Evolutionary conservation across 2,113 vertebrate species (phyloP), one percentile per base, ranked within the genome.

Genomic region (Rhombomys opimus): DNA sequence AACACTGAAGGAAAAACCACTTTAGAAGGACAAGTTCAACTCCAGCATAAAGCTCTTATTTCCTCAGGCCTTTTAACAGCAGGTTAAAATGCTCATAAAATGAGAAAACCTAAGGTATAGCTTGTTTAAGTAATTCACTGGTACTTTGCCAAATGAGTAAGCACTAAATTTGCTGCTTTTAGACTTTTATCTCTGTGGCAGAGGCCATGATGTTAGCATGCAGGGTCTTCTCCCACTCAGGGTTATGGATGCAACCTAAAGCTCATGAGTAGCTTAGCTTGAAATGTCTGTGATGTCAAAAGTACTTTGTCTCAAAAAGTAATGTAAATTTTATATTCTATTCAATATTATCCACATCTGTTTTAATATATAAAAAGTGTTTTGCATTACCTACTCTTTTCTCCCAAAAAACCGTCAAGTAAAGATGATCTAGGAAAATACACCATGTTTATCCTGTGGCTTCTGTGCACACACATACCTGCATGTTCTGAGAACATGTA

Each of bases 291-390:
- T 90, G 67, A 65, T 94, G 93, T 96, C 90, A 80, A 88, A 93
- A 78, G 35, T 91, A 86, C 90, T 95, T 80, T 97, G 94, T 97
- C 86, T 96, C 61, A 82, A 93, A 93, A 96, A 97, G 85, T 89
- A 90, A 96, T 97, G 94, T 97, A 94, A 96, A 94, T 97, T 97
- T 98, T 97, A 95, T 95, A 97, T 97, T 88, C 90, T 93, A 89
- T 94, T 95, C 88, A 63, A 78, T 95, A 95, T 93, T 92, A 90
- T 93, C 87, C 95, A 94, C 52, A 94, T 95, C 92, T 97, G 92
- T 97, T 97, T 94, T 97, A 89, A 96, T 89, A 97, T 91, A 97
- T 91, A 80, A 97, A 92, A 72, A 90, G 46, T 97, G 97, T 97
- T 96, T 97, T 97, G 86, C 93, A 95, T 94, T 96, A 89, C 93